These are phyloP conservation scores for Leucoraja erinaceus DNA, from an alignment of 2,113 vertebrate species.

Conservation along the genomic window DNA sequence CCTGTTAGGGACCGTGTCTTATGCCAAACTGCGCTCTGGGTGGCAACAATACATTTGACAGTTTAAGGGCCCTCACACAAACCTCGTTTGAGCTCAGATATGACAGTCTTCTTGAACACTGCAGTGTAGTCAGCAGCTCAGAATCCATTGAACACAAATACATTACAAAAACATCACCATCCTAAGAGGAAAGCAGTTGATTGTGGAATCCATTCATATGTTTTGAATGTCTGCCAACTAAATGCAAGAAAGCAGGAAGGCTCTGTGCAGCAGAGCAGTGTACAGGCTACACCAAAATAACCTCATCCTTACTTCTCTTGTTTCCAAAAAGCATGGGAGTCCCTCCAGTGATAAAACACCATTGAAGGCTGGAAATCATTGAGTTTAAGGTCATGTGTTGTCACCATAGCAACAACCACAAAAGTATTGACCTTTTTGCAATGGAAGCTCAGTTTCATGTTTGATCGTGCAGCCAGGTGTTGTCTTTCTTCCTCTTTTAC, in stretches of 20 bases:
- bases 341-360: not conserved
- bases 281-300: not conserved
- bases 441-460: not conserved
- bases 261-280: not conserved
- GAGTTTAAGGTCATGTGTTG: not conserved
- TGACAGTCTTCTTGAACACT: too few relatives aligned
- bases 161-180: not conserved
- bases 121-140: too few relatives aligned
- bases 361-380: not conserved
- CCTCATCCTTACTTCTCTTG: not conserved
- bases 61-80: too few relatives aligned
- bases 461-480: not conserved
- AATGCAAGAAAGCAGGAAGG: not conserved
- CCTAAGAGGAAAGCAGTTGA: not conserved
- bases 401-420: not conserved
- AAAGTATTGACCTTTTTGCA: not conserved
- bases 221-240: not conserved
- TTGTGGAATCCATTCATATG: not conserved
- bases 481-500: not conserved
- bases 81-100: too few relatives aligned
- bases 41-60: too few relatives aligned
- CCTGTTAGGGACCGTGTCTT: too few relatives aligned
- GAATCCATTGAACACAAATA: too few relatives aligned
- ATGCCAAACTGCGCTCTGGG: too few relatives aligned
- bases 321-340: not conserved